Percentiles rank a stretch among this genome's conserved stretches.
Evolutionary conservation across 30 jellyfish, hydroid and myxozoan genomes (phyloP).

Genomic region (Aurelia aurita complex sp. Pacific): DNA sequence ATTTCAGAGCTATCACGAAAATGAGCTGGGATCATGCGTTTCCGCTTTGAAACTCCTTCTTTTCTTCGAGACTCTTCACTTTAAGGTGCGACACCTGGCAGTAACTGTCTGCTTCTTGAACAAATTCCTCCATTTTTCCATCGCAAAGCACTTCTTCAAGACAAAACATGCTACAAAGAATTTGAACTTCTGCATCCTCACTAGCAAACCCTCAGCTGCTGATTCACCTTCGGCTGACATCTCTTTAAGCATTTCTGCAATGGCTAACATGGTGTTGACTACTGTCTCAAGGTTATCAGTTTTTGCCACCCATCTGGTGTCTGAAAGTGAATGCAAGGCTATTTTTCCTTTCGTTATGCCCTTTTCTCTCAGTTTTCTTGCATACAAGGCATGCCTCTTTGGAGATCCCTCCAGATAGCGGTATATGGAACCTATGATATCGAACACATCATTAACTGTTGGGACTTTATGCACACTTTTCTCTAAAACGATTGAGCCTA

Average conservation of each 20-base stretch:
- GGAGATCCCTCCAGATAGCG: no score
- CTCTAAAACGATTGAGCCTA: conserved; percentile 37
- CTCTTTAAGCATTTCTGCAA: conserved; percentile 32
- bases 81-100: conserved; percentile 14
- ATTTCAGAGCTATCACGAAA: conserved; percentile 32
- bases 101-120: no score
- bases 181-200: no score
- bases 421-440: not conserved
- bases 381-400: no score
- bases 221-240: conserved; percentile 16
- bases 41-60: conserved; percentile 50
- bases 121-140: no score
- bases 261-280: conserved; percentile 55
- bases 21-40: conserved; percentile 25
- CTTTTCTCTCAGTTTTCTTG: no score
- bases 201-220: no score
- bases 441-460: not conserved
- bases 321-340: no score
- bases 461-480: conserved; percentile 7
- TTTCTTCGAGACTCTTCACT: conserved; percentile 11
- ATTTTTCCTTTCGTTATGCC: no score
- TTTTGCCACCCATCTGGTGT: not conserved
- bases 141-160: no score
- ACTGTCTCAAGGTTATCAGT: conserved; percentile 44
- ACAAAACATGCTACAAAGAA: no score